Base-by-base conservation (phyloP, 1,140 invertebrate genomes). In the Plectrocnemia conspersa region DNA sequence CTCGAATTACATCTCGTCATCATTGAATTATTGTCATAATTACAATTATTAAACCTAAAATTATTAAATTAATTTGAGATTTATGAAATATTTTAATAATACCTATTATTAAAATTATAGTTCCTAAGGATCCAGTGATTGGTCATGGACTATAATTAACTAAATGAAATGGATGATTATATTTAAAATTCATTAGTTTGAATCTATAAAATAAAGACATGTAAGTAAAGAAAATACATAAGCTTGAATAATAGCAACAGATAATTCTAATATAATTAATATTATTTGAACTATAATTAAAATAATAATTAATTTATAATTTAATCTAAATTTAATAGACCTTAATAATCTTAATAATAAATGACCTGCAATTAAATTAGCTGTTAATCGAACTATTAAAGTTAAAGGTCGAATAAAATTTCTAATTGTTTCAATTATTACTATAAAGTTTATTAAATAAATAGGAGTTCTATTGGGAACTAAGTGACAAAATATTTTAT, bases 311-410 rank as follows among this genome's bases (percentile, higher is more conserved):
- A 49, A 59, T 41, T 60, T 38, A 57, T 66, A 67, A 42, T 70
- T 71, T 55, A 72, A 73, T 58, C 77, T n/a, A n/a, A n/a, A n/a
- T n/a, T n/a, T n/a, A n/a, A n/a, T n/a, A n/a, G n/a, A n/a, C n/a
- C n/a, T 74, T 64, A 80, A 62, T 62, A 82, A 64, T 21, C 76
- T 76, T 68, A 73, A 57, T 52, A 84, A 61, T 66, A 84, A 66
- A 65, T 83, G 82, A 0, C 82, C 82, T 10, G 82, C 81, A 74
- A 83, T 82, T 78, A 84, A 82, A 75, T 84, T 83, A 29, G 82
- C 82, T 9, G 77, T 74, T 72, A 85, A 65, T 54, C 82, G 82
- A 44, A 84, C 72, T 23, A 77, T 73, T 72, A 85, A 68, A 1
- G 81, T 84, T 65, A 72, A 64, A 6, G 81, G 82, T 5, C 79